A percentile compares a stretch with the other conserved stretches of the same genome.
phyloP scores from a whole-genome alignment of 2,113 vertebrate species.

The Spilogale gracilis region DNA sequence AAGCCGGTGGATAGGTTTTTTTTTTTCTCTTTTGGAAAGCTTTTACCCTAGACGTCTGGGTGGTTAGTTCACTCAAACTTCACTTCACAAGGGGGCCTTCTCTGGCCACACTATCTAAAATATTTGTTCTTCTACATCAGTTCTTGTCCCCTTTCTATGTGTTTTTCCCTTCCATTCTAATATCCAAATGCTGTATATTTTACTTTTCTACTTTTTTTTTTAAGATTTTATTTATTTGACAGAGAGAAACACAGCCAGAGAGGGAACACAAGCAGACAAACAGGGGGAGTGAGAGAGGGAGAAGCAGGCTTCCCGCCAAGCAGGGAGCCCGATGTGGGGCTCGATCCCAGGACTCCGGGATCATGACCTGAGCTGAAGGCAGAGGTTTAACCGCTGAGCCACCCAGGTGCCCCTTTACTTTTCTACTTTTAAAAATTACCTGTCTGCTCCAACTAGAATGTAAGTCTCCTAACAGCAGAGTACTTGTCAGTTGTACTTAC shows the following conservation, averaged over 20 bases:
- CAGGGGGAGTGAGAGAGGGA: too few species aligned
- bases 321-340: too few species aligned
- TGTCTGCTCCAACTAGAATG: background rate
- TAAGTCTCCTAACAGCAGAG: background rate
- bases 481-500: background rate
- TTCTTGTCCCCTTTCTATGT: background rate
- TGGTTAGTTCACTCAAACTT: background rate
- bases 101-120: background rate
- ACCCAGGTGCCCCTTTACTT: background rate
- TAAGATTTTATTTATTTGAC: too few species aligned
- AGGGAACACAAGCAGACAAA: too few species aligned
- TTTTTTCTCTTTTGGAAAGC: background rate
- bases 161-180: background rate
- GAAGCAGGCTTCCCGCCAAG: too few species aligned
- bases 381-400: too few species aligned
- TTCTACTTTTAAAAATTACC: background rate
- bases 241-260: too few species aligned
- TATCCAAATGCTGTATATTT: background rate
- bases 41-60: background rate
- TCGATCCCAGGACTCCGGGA: too few species aligned
- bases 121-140: background rate
- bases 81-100: background rate
- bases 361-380: too few species aligned
- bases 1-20: background rate
- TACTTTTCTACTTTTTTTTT: background rate